These are phyloP conservation scores for Gorsachius magnificus DNA, from an alignment of 2,797 vertebrate genomes.

Conservation along the genomic window DNA sequence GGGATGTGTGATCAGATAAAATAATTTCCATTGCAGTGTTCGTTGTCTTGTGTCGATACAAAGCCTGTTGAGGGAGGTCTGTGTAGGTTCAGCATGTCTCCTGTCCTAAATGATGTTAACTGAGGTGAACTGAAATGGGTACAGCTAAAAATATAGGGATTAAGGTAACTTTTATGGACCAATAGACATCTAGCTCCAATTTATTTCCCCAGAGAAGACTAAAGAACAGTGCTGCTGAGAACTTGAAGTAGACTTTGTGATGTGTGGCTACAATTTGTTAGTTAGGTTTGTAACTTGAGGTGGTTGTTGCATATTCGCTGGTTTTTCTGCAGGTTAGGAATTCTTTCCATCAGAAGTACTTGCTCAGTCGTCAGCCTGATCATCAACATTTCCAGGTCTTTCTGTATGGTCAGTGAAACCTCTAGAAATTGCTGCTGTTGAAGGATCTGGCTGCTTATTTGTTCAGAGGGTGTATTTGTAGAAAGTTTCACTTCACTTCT, in stretches of 20 bases:
- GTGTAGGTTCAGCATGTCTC: neutral
- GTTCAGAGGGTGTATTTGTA: neutral
- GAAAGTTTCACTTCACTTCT: neutral
- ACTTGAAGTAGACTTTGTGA: neutral
- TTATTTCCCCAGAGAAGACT: neutral
- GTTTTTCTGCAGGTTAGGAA: neutral
- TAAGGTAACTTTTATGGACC: neutral
- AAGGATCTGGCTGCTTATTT: neutral
- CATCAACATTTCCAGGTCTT: neutral
- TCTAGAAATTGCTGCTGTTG: neutral
- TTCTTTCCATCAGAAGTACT: neutral
- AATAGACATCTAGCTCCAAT: neutral
- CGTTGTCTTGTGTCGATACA: fast-evolving
- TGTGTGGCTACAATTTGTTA: fast-evolving
- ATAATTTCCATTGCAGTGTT: neutral
- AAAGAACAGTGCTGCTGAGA: neutral
- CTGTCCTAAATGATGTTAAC: neutral
- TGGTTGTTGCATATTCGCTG: neutral
- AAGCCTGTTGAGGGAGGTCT: neutral
- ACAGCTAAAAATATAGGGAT: neutral
- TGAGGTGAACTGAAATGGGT: neutral
- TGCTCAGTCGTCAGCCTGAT: neutral
- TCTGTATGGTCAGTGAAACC: neutral
- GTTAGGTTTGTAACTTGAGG: neutral
- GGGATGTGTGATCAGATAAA: neutral